Base-by-base conservation (phyloP, 1,140 invertebrate species). In the Hyles euphorbiae region DNA sequence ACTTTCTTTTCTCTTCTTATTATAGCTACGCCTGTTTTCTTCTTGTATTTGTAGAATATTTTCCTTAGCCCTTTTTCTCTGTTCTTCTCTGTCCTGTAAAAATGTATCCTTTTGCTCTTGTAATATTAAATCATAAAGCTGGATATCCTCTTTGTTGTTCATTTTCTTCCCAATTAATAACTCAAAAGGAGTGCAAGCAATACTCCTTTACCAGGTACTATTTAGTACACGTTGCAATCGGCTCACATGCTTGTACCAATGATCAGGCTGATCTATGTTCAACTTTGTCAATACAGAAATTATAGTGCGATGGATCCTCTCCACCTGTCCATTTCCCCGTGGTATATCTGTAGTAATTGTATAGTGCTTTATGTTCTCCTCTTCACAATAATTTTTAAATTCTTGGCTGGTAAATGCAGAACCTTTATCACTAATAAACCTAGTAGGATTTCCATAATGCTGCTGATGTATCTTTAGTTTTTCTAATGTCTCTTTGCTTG, bases 181-280 rank as follows among this genome's bases (percentile, higher is more conserved):
- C 36, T 82, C 49, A 60, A 84, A 84, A 3, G 78, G 85, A 4
- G 76, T 73, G 0, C 12, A 67, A 4, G 66, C 66, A 0, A 76
- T 83, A 48, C 72, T 77, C 54, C 77, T 53, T n/a, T 82, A 70
- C 10, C 55, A 73, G 0, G 79, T 79, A 3, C 56, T 66, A 57
- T 87, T 87, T 32, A 89, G 36, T 9, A 52, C 57, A 53, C 65
- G 57, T 56, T 87, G 76, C 3, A 79, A 59, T 36, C 43, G 56
- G 5, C 62, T 53, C 0, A 88, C 62, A 49, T 76, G 34, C 53
- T 68, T 68, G 55, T 76, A 81, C 73, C 83, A 86, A 50, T 74
- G 53, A 6, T 9, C 51, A 3, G 74, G 72, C 52, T 75, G 58
- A 0, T 72, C 63, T 3, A 66, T 55, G 33, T 8, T 51, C 9